phyloP scores from a whole-genome alignment of 92 coral and sea anemone species.

The Meandrina meandrites region DNA sequence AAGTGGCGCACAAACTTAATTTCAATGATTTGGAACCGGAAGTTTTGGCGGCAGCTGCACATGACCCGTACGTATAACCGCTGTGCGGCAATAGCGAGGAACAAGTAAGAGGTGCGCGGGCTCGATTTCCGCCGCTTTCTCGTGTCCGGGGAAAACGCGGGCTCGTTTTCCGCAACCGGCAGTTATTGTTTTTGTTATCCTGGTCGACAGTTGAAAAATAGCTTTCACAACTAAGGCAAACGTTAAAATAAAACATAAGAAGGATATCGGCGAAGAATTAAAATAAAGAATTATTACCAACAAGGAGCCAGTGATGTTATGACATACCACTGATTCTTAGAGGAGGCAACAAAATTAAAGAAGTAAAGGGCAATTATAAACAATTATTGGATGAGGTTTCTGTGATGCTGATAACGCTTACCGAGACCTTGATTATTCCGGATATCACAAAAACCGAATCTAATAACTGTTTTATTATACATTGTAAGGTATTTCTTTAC shows the following conservation, averaged over 20 bases:
- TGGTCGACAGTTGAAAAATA: neutral
- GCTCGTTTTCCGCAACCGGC: neutral
- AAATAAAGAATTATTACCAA: too few relatives aligned
- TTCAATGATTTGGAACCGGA: neutral
- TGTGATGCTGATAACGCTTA: too few relatives aligned
- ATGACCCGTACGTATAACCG: neutral
- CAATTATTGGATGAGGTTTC: too few relatives aligned
- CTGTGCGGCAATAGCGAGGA: neutral
- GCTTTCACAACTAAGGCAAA: neutral
- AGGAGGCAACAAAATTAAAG: too few relatives aligned
- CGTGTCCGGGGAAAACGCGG: neutral
- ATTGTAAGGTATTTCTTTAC: too few relatives aligned
- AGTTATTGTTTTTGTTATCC: neutral
- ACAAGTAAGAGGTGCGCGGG: neutral
- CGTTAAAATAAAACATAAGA: neutral
- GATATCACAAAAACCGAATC: too few relatives aligned
- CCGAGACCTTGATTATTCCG: too few relatives aligned
- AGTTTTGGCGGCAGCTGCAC: neutral
- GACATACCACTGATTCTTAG: too few relatives aligned
- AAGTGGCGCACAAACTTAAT: neutral
- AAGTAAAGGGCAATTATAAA: too few relatives aligned
- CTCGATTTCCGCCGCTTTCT: neutral
- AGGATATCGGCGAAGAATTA: neutral
- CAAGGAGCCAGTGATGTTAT: too few relatives aligned
- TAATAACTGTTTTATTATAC: too few relatives aligned